A percentile compares a stretch with the other conserved stretches of the same genome.
Conservation (phyloP, 2,113 vertebrate genomes). For the Vimba vimba region DNA sequence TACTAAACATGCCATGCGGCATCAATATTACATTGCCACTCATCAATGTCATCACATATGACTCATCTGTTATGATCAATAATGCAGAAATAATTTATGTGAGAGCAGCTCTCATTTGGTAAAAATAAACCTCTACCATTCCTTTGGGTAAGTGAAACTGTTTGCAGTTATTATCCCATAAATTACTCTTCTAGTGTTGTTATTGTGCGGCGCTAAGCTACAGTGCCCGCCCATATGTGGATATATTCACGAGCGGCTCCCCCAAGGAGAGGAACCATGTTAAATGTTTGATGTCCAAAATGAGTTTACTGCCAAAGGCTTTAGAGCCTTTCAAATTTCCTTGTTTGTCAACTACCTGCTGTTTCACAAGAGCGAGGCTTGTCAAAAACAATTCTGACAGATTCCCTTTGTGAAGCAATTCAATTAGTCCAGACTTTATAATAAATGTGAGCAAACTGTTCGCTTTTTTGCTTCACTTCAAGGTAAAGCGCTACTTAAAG, state of each 20-base stretch:
- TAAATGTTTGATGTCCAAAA: slow-evolving; percentile 80
- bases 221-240: slow-evolving; percentile 42
- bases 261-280: slow-evolving; percentile 74
- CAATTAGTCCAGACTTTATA: slow-evolving; percentile 69
- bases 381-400: slow-evolving; percentile 72
- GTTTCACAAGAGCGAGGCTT: slow-evolving; percentile 77
- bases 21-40: not conserved
- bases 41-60: slow-evolving; percentile 31
- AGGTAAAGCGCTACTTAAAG: slow-evolving; percentile 62
- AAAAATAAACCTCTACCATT: slow-evolving; percentile 28
- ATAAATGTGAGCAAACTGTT: slow-evolving; percentile 70
- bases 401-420: slow-evolving; percentile 76
- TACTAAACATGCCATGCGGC: slow-evolving; percentile 2
- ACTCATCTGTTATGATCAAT: slow-evolving; percentile 34
- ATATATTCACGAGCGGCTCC: slow-evolving; percentile 56
- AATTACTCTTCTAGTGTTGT: slow-evolving; percentile 45
- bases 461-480: slow-evolving; percentile 63
- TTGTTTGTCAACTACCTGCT: slow-evolving; percentile 82
- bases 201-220: slow-evolving; percentile 17
- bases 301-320: slow-evolving; percentile 78
- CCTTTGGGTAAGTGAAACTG: slow-evolving; percentile 21
- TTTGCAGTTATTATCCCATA: slow-evolving; percentile 40
- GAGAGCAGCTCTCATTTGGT: slow-evolving; percentile 26
- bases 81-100: not conserved
- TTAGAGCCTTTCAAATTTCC: slow-evolving; percentile 71